A percentile compares a stretch with the other conserved stretches of the same genome.
These are phyloP conservation scores for Drosophila emarginata DNA, from an alignment of 2,888 invertebrate genomes.

Conservation along the genomic window DNA sequence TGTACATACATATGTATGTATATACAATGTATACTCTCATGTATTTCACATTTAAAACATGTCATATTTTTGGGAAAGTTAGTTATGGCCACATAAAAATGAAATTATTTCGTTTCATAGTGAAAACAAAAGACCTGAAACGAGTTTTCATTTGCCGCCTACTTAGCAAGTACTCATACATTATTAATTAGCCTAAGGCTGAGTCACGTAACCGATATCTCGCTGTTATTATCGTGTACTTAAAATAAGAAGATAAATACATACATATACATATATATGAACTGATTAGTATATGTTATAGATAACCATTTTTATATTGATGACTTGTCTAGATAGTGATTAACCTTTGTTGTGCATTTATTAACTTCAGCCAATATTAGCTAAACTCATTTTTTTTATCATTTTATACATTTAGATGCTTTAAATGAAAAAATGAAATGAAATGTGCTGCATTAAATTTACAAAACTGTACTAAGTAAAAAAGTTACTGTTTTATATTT, in stretches of 20 bases:
- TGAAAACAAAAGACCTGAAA: conserved; percentile 6
- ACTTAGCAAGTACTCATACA: conserved; percentile 31
- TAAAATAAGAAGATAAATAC: conserved; percentile 3
- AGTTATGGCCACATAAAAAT: conserved; percentile 16
- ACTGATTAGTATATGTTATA: conserved; percentile 4
- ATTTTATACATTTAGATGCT: too few species aligned
- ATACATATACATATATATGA: not conserved
- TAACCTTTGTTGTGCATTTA: not conserved
- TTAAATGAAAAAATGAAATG: too few species aligned
- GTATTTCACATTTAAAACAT: conserved; percentile 35
- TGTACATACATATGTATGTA: conserved; percentile 12
- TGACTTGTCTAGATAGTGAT: conserved; percentile 1
- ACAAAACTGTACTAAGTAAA: too few species aligned
- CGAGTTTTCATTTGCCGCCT: conserved; percentile 14
- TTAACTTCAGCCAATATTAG: not conserved
- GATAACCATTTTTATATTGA: not conserved
- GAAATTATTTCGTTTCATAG: not conserved
- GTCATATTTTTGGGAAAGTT: conserved; percentile 32
- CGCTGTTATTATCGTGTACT: not conserved
- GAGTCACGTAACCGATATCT: conserved; percentile 38
- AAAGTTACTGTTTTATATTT: too few species aligned
- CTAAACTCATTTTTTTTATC: not conserved
- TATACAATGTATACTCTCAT: conserved; percentile 27
- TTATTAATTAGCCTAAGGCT: conserved; percentile 31
- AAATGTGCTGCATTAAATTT: too few species aligned